Evolutionary conservation across 2,113 vertebrate species (phyloP).

Genomic region (Chloropsis cyanopogon): DNA sequence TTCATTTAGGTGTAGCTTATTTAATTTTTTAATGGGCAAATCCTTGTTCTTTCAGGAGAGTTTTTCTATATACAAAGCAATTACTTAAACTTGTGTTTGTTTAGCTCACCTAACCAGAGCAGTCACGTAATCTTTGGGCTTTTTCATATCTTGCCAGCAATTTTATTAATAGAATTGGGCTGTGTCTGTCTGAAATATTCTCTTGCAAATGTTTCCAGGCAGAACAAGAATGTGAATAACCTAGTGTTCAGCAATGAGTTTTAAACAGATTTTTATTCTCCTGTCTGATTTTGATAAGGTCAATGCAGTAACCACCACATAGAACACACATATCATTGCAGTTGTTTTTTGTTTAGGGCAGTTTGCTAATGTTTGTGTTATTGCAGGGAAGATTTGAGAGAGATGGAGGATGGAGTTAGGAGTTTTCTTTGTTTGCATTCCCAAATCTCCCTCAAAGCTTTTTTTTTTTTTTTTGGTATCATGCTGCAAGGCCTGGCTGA

Average conservation of each 20-base stretch:
- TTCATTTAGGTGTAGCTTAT: neutral
- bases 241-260: slow-evolving; percentile 12
- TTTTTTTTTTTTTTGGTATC: neutral
- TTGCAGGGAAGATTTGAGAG: neutral
- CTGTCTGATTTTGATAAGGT: slow-evolving; percentile 20
- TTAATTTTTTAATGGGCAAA: slow-evolving; percentile 8
- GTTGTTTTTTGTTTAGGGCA: neutral
- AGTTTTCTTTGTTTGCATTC: neutral
- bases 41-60: slow-evolving; percentile 19
- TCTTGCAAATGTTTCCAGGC: slow-evolving; percentile 49
- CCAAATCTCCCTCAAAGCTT: neutral
- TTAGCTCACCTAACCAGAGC: slow-evolving; percentile 55
- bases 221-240: slow-evolving; percentile 66
- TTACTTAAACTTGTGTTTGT: slow-evolving; percentile 57
- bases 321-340: neutral
- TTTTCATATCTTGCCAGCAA: slow-evolving; percentile 73
- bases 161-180: slow-evolving; percentile 46
- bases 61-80: slow-evolving; percentile 41
- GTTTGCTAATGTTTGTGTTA: neutral
- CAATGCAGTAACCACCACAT: neutral
- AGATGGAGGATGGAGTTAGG: neutral
- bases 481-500: neutral
- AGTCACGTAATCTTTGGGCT: slow-evolving; percentile 43
- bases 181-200: slow-evolving; percentile 64
- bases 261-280: slow-evolving; percentile 3